Percentiles rank a stretch among this genome's conserved stretches.
These are phyloP conservation scores for Magallana angulata DNA, from an alignment of 1,140 invertebrate species.

Conservation along the genomic window DNA sequence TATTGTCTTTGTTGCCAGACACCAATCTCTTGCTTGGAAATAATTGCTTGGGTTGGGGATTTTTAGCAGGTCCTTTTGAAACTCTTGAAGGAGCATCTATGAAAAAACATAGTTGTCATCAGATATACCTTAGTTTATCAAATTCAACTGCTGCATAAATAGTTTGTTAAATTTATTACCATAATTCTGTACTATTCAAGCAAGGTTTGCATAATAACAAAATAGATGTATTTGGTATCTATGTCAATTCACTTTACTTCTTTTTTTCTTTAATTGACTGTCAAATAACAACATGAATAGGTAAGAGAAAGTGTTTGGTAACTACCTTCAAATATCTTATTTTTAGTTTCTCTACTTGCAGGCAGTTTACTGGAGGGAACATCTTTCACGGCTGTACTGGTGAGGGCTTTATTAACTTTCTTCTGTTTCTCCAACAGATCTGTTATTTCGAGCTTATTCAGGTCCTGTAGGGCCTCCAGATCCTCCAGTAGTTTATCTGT, in stretches of 20 bases:
- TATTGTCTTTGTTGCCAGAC: constrained; percentile 46
- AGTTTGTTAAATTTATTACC: background rate
- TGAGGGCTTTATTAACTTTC: background rate
- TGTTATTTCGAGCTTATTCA: background rate
- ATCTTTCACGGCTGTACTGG: background rate
- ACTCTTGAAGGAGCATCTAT: constrained; percentile 8
- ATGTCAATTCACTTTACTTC: no score
- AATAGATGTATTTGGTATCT: no score
- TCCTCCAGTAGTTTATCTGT: constrained; percentile 28
- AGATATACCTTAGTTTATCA: constrained; percentile 16
- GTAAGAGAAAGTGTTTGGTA: no score
- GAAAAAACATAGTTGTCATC: background rate
- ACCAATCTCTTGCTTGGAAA: constrained; percentile 45
- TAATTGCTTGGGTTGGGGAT: constrained; percentile 55
- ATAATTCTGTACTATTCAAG: no score
- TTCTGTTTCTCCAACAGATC: constrained; percentile 11
- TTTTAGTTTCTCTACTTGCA: background rate
- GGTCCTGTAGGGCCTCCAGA: background rate
- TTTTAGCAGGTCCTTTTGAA: constrained; percentile 29
- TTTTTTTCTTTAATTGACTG: no score
- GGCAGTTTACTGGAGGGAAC: background rate
- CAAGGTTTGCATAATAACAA: no score
- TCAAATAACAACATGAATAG: background rate
- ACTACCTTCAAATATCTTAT: constrained; percentile 4
- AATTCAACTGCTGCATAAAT: background rate